Conservation (phyloP, 2,797 vertebrate genomes). For the Hydrocynus forskahlii region DNA sequence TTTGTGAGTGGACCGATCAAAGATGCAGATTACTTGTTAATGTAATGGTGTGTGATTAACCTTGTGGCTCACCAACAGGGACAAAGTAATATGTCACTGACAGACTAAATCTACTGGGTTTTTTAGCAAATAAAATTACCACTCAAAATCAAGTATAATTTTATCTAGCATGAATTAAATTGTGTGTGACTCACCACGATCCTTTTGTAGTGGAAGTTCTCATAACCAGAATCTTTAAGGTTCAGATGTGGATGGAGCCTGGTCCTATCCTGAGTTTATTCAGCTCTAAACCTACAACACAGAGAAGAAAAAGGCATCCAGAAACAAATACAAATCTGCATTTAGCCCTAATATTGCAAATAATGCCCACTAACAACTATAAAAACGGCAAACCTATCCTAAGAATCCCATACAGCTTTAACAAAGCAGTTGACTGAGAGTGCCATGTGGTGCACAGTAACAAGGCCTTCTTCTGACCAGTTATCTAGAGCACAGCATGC, state of each 20-base stretch:
- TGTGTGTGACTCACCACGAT: slow-evolving; percentile 53
- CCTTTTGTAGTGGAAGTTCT: slow-evolving; percentile 71
- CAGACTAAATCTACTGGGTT: neutral
- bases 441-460: slow-evolving; percentile 24
- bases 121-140: neutral
- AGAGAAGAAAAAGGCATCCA: neutral
- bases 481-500: slow-evolving; percentile 43
- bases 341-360: neutral
- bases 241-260: slow-evolving; percentile 59
- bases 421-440: neutral
- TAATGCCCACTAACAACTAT: neutral
- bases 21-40: neutral
- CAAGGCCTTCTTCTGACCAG: slow-evolving; percentile 17
- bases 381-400: slow-evolving; percentile 1
- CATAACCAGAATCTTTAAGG: slow-evolving; percentile 76
- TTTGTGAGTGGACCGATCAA: neutral
- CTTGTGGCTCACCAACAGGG: neutral
- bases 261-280: slow-evolving; percentile 50
- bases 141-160: neutral
- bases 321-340: neutral
- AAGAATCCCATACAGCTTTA: slow-evolving; percentile 29
- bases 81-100: neutral
- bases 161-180: neutral
- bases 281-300: slow-evolving; percentile 57
- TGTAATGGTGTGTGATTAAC: neutral